A percentile compares a stretch with the other conserved stretches of the same genome.
These are phyloP conservation scores for Microctonus aethiopoides DNA, from an alignment of 2,888 invertebrate species.

Conservation along the genomic window DNA sequence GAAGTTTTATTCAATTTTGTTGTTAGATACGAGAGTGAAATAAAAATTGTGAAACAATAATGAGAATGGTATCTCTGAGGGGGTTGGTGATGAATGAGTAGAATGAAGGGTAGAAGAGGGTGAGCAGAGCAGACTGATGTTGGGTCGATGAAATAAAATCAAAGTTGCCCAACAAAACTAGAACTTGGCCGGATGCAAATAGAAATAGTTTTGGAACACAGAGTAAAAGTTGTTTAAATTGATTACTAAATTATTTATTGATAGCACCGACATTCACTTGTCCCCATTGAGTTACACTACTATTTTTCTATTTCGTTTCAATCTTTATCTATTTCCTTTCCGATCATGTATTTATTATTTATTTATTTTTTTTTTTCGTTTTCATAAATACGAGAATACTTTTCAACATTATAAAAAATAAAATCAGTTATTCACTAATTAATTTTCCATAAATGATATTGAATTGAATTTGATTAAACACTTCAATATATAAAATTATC, in stretches of 20 bases:
- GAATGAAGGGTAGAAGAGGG: slow-evolving; percentile 7
- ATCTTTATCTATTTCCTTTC: not conserved
- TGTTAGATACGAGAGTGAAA: too few relatives aligned
- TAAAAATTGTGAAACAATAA: not conserved
- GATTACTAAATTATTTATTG: slow-evolving; percentile 61
- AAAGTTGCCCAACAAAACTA: slow-evolving; percentile 46
- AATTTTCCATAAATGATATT: too few relatives aligned
- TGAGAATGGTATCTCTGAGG: too few relatives aligned
- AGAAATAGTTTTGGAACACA: slow-evolving; percentile 44
- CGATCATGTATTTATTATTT: slow-evolving; percentile 1
- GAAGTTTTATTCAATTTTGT: too few relatives aligned
- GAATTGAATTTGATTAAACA: too few relatives aligned
- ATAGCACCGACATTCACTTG: slow-evolving; percentile 21
- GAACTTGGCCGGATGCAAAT: slow-evolving; percentile 52
- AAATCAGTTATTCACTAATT: too few relatives aligned
- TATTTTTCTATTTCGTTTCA: not conserved
- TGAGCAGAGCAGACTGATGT: not conserved
- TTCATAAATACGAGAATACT: too few relatives aligned
- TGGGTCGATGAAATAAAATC: slow-evolving; percentile 50
- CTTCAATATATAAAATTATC: too few relatives aligned
- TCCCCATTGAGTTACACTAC: not conserved
- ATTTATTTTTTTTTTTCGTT: too few relatives aligned
- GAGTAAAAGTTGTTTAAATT: slow-evolving; percentile 54
- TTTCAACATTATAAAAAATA: too few relatives aligned
- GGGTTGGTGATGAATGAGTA: not conserved